These are phyloP conservation scores for Fulmarus glacialis DNA, from an alignment of 2,113 vertebrate genomes.

Conservation along the genomic window DNA sequence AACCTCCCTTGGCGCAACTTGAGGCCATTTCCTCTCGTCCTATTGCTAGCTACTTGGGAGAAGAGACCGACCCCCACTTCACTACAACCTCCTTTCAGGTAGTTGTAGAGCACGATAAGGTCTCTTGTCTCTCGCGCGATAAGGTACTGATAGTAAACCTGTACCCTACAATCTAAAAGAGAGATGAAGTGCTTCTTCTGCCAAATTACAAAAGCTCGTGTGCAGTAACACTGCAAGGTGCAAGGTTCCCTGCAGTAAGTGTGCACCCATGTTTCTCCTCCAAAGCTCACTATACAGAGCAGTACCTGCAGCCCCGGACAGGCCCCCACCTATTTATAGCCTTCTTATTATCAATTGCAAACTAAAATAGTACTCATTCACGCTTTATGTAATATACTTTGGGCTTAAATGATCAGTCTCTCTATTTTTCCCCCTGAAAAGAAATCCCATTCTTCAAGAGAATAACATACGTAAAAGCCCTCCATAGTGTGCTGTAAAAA, in stretches of 20 bases:
- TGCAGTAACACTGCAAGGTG: neutral
- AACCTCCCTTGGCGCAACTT: too few species aligned
- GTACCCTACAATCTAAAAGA: neutral
- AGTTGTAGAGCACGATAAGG: too few species aligned
- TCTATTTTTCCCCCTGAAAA: neutral
- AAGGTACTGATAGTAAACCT: neutral
- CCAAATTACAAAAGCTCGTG: neutral
- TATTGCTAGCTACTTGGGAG: too few species aligned
- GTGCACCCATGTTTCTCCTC: fast-evolving
- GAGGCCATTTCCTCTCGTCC: too few species aligned
- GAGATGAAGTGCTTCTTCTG: neutral
- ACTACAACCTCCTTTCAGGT: too few species aligned
- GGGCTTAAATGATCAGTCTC: neutral
- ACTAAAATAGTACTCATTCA: neutral
- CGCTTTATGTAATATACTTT: neutral
- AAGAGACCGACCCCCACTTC: too few species aligned
- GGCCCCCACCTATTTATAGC: neutral
- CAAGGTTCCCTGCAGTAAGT: neutral
- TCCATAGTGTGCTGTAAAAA: neutral
- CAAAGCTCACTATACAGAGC: neutral
- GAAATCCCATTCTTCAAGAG: neutral
- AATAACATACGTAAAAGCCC: neutral
- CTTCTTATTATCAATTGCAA: neutral
- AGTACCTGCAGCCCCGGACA: fast-evolving
- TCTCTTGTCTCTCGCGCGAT: too few species aligned